These are phyloP conservation scores for Enhydra lutris DNA, from an alignment of 2,113 vertebrate genomes.

Conservation along the genomic window DNA sequence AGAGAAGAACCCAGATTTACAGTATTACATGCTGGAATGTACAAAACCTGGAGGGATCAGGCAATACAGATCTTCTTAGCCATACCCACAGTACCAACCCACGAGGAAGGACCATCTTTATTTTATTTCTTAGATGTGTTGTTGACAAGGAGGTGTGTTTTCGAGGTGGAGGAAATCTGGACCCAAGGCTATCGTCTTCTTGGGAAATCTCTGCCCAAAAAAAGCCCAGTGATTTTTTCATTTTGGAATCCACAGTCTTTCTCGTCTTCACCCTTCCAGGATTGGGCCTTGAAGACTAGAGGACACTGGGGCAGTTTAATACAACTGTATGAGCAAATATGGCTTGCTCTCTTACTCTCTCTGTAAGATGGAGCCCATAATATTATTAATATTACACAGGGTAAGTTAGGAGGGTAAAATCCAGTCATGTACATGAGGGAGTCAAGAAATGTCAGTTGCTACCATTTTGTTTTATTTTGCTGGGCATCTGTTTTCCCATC, in stretches of 20 bases:
- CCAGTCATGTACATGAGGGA: too few relatives aligned
- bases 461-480: background rate
- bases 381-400: background rate
- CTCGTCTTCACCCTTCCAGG: background rate
- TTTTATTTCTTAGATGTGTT: background rate
- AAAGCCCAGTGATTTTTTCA: background rate
- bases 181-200: background rate
- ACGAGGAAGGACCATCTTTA: background rate
- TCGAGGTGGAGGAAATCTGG: background rate
- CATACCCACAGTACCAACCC: accelerated
- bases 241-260: background rate
- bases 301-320: background rate
- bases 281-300: background rate
- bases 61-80: background rate
- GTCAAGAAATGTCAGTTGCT: background rate
- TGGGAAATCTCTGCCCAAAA: background rate
- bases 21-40: background rate
- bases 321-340: background rate
- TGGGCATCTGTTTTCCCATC: background rate
- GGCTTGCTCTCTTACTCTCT: background rate
- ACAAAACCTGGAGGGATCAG: background rate
- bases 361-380: background rate
- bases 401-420: background rate
- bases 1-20: background rate
- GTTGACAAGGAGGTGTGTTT: background rate